Conservation (phyloP, 53 echinoderm and acorn worm species). For the Apostichopus leukothele region DNA sequence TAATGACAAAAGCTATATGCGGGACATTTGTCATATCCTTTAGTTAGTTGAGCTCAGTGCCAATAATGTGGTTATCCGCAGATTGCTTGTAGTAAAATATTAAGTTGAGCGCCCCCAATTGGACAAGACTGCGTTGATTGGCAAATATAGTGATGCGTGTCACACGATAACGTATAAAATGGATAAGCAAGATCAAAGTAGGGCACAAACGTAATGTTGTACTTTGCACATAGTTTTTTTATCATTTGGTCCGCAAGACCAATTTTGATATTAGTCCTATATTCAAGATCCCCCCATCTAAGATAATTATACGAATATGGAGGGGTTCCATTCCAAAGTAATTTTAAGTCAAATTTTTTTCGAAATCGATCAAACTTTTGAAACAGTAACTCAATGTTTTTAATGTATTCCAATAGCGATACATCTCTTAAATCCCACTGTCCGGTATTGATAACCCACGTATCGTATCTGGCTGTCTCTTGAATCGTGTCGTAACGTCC, state of each 20-base stretch:
- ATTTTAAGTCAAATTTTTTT: neutral
- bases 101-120: no score
- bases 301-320: neutral
- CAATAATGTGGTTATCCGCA: no score
- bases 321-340: slow-evolving; percentile 11
- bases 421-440: no score
- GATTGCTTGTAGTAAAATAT: no score
- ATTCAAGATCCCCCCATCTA: neutral
- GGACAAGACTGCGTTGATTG: neutral
- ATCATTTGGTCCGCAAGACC: neutral
- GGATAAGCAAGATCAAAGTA: neutral
- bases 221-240: neutral
- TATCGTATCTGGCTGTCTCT: no score
- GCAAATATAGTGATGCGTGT: neutral
- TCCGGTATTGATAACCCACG: no score
- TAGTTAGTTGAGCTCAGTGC: no score
- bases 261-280: neutral
- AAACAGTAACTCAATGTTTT: neutral
- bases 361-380: neutral
- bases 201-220: slow-evolving; percentile 1
- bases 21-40: no score
- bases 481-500: no score
- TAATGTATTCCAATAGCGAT: no score
- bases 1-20: no score
- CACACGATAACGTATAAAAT: neutral